These are phyloP conservation scores for Ichneumoninae sp. DNA, from an alignment of 2,888 invertebrate species.

Conservation along the genomic window DNA sequence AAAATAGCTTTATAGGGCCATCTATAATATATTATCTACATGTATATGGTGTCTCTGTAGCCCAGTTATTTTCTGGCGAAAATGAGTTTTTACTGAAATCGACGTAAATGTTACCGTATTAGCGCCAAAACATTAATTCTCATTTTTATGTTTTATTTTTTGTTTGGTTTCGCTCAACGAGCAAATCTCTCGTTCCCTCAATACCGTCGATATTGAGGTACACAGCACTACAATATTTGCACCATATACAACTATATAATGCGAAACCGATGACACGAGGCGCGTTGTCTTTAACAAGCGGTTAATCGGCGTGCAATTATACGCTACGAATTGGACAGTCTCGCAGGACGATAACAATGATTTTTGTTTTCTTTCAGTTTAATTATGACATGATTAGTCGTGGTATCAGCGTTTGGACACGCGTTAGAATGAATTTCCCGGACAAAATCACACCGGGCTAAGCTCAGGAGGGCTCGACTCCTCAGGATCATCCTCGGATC, in stretches of 20 bases:
- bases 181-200: not conserved
- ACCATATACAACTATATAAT: slow-evolving; percentile 33
- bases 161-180: not conserved
- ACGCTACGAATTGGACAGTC: slow-evolving; percentile 55
- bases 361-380: not conserved
- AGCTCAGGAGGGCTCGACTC: slow-evolving; percentile 19
- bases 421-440: slow-evolving; percentile 16
- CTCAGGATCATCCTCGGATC: not conserved
- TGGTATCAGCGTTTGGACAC: slow-evolving; percentile 10
- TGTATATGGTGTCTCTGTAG: not conserved
- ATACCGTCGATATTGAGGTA: slow-evolving; percentile 3
- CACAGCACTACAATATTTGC: slow-evolving; percentile 5
- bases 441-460: not conserved
- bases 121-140: not conserved
- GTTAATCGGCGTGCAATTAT: slow-evolving; percentile 57
- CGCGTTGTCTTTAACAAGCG: slow-evolving; percentile 54
- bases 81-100: not conserved
- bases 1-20: not conserved
- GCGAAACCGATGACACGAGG: slow-evolving; percentile 46
- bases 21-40: not conserved
- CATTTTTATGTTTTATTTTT: not conserved
- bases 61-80: not conserved
- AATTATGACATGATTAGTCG: slow-evolving; percentile 30
- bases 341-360: slow-evolving; percentile 47
- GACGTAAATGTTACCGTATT: not conserved